phyloP scores from a whole-genome alignment of 2,888 invertebrate species.

The Aphidoletes aphidimyza region DNA sequence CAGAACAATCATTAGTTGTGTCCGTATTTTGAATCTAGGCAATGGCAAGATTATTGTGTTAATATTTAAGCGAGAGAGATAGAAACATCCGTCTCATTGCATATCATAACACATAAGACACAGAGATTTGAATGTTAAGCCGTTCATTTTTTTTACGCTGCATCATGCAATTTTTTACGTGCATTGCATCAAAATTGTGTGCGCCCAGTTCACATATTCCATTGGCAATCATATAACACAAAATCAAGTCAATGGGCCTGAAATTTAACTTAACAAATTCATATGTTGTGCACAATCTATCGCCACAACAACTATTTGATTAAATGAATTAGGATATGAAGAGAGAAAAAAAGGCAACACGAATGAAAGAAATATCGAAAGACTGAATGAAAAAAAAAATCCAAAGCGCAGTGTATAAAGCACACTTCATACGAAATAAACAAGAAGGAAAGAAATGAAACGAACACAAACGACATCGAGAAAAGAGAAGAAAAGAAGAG shows the following conservation, averaged over 20 bases:
- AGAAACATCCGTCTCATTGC: slow-evolving; percentile 21
- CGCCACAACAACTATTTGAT: slow-evolving; percentile 33
- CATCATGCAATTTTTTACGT: slow-evolving; percentile 36
- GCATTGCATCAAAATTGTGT: background rate
- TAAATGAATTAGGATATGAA: slow-evolving; percentile 4
- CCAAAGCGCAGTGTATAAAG: slow-evolving; percentile 2
- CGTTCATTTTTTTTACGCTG: slow-evolving; percentile 11
- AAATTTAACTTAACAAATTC: slow-evolving; percentile 45
- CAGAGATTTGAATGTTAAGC: background rate
- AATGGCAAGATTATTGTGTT: slow-evolving; percentile 35
- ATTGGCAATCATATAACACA: slow-evolving; percentile 33
- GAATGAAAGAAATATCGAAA: slow-evolving; percentile 1
- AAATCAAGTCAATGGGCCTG: background rate
- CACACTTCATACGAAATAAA: background rate
- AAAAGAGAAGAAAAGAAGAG: too few species aligned
- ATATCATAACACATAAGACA: slow-evolving; percentile 26
- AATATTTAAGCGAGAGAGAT: slow-evolving; percentile 2
- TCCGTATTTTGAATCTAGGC: background rate
- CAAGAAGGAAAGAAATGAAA: background rate
- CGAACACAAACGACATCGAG: slow-evolving; percentile 1
- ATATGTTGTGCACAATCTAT: slow-evolving; percentile 37
- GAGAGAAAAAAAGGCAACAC: background rate
- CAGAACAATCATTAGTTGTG: slow-evolving; percentile 35
- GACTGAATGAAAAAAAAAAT: background rate
- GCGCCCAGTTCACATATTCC: background rate